phyloP scores from a whole-genome alignment of 2,113 vertebrate genomes.

The Myrmophylax atrothorax region DNA sequence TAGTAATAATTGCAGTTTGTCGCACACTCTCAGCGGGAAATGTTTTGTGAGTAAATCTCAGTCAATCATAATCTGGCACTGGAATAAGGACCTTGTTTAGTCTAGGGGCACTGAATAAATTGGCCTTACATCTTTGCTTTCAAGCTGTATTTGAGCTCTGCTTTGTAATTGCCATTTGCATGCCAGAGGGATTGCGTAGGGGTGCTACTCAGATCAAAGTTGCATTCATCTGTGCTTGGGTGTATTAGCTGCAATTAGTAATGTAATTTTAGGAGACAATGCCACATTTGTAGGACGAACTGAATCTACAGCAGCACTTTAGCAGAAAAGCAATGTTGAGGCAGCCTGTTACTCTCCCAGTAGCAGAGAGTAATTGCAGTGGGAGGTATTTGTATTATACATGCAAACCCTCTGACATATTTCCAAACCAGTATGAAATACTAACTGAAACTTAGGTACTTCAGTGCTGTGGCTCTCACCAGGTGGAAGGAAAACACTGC shows the following conservation, averaged over 20 bases:
- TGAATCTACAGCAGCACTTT: background rate
- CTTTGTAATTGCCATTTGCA: slow-evolving; percentile 51
- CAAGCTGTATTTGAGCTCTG: slow-evolving; percentile 27
- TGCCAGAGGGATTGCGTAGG: slow-evolving; percentile 56
- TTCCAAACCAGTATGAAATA: background rate
- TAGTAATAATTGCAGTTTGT: slow-evolving; percentile 47
- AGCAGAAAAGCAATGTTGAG: background rate
- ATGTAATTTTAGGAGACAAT: slow-evolving; percentile 60
- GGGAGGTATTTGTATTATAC: background rate
- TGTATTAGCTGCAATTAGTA: slow-evolving; percentile 58
- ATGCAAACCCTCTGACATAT: background rate
- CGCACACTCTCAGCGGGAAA: background rate
- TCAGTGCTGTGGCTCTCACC: background rate
- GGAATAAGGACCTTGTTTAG: slow-evolving; percentile 56
- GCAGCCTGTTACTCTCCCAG: background rate
- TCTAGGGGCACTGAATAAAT: slow-evolving; percentile 49
- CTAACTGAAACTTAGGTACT: background rate
- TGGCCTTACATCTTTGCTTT: slow-evolving; percentile 42
- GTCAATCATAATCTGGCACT: slow-evolving; percentile 43
- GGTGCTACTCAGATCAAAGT: slow-evolving; percentile 51
- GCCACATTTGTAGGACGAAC: slow-evolving; percentile 33
- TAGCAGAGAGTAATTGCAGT: background rate
- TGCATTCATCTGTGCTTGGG: slow-evolving; percentile 25
- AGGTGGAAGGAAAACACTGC: background rate
- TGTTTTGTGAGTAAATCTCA: slow-evolving; percentile 11